Percentiles rank a stretch among this genome's conserved stretches.
These are phyloP conservation scores for Anolis sagrei DNA, from an alignment of 2,113 vertebrate genomes.

Conservation along the genomic window DNA sequence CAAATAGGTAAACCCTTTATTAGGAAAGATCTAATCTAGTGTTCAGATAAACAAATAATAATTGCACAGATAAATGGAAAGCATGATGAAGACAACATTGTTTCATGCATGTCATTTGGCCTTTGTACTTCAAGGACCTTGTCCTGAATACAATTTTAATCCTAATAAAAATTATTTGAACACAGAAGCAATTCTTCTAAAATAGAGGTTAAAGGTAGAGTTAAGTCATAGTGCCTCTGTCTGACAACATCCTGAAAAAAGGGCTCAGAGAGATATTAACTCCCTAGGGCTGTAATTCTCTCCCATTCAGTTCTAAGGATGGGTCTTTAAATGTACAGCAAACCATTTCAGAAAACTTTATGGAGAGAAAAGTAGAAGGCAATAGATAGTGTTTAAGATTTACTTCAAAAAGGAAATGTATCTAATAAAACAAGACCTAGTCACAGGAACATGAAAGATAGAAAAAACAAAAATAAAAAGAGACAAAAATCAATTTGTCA, in stretches of 20 bases:
- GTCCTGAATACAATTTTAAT: neutral
- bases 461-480: neutral
- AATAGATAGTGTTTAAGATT: neutral
- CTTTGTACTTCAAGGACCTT: too few relatives aligned
- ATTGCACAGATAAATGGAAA: too few relatives aligned
- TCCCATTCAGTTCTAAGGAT: neutral
- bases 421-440: neutral
- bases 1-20: too few relatives aligned
- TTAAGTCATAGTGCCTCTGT: neutral
- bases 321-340: neutral
- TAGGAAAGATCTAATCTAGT: too few relatives aligned
- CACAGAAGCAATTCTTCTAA: neutral
- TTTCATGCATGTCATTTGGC: too few relatives aligned
- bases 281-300: neutral
- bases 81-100: too few relatives aligned
- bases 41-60: too few relatives aligned
- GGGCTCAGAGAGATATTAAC: neutral
- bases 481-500: neutral
- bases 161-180: neutral
- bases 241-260: neutral
- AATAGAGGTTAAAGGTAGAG: neutral
- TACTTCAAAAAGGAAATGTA: conserved; percentile 9
- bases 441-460: neutral
- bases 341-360: conserved; percentile 6
- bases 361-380: neutral